Conservation (phyloP, 2,888 invertebrate genomes). For the Agrotis clavis region DNA sequence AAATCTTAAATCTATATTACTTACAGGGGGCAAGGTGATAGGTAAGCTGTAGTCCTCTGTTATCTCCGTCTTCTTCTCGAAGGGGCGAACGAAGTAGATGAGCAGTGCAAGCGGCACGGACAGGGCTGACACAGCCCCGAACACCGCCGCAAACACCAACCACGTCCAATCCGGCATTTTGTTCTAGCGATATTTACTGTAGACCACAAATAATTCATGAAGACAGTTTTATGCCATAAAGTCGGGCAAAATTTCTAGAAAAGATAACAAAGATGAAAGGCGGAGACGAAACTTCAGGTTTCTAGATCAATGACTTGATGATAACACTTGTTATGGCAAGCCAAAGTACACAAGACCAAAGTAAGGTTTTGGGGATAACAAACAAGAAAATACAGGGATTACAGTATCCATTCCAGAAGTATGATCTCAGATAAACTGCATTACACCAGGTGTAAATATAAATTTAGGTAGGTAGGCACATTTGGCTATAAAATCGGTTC, state of each 20-base stretch:
- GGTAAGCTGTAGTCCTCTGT: constrained; percentile 77
- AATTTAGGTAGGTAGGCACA: constrained; percentile 2
- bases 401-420: constrained; percentile 22
- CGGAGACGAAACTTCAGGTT: neutral
- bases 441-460: constrained; percentile 38
- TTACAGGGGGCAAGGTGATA: constrained; percentile 84
- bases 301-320: constrained; percentile 21
- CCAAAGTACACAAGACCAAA: constrained; percentile 8
- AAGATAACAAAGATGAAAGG: constrained; percentile 1
- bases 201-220: constrained; percentile 23
- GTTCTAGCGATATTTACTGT: constrained; percentile 64
- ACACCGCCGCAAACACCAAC: constrained; percentile 82
- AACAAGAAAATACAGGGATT: constrained; percentile 32
- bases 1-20: constrained; percentile 53
- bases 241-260: neutral
- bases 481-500: constrained; percentile 27
- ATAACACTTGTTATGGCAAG: constrained; percentile 18
- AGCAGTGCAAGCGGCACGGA: constrained; percentile 81
- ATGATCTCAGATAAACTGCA: constrained; percentile 41
- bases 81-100: constrained; percentile 82
- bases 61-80: constrained; percentile 76
- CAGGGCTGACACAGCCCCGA: constrained; percentile 83
- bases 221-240: neutral
- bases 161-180: constrained; percentile 89
- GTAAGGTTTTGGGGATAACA: constrained; percentile 18